Conservation (phyloP, 2,113 vertebrate species). For the Campylomormyrus numenius region DNA sequence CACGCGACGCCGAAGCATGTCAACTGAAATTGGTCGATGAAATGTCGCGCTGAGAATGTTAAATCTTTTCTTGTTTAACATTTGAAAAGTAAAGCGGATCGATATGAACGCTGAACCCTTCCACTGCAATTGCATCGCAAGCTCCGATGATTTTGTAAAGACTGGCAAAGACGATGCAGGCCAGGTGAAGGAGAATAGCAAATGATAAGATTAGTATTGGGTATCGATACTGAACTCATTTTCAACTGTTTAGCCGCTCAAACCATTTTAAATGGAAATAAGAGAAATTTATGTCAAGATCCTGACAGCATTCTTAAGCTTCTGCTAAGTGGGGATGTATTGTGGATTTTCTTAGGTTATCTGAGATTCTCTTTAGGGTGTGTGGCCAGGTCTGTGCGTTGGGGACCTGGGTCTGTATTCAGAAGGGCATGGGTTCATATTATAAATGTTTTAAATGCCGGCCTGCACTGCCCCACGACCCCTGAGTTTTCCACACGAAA, state of each 20-base stretch:
- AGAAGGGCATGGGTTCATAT: background rate
- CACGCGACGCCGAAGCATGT: background rate
- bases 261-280: background rate
- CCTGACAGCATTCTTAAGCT: background rate
- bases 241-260: background rate
- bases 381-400: background rate
- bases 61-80: constrained; percentile 22
- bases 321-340: constrained; percentile 11
- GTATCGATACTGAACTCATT: background rate
- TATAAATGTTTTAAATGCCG: background rate
- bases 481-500: background rate
- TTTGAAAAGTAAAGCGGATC: constrained; percentile 14
- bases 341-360: background rate
- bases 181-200: background rate
- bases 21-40: background rate
- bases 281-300: background rate
- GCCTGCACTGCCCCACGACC: background rate
- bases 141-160: background rate
- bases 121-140: background rate
- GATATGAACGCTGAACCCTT: background rate
- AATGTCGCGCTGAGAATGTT: background rate
- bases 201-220: background rate
- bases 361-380: background rate
- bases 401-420: background rate
- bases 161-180: background rate